Evolutionary conservation across 2,113 vertebrate species (phyloP).

Genomic region (Callithrix jacchus): DNA sequence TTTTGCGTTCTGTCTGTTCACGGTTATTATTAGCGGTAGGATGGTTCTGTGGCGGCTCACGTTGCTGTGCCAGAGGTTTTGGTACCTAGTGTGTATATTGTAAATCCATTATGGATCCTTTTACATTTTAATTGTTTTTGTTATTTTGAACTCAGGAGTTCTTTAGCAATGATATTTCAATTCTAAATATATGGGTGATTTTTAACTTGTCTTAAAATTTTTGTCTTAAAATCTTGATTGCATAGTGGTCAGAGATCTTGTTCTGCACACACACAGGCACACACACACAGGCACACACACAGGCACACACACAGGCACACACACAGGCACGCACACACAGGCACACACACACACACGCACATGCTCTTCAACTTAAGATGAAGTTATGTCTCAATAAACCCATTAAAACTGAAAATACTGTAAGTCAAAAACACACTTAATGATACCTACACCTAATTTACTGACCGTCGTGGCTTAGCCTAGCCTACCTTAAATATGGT

Average conservation of each 20-base stretch:
- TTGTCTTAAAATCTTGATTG: background rate
- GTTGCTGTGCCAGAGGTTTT: accelerated
- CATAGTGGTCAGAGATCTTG: background rate
- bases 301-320: background rate
- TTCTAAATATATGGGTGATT: background rate
- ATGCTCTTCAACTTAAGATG: background rate
- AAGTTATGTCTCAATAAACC: background rate
- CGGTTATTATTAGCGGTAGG: accelerated
- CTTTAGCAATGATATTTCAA: background rate
- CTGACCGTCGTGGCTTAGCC: background rate
- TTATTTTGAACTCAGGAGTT: background rate
- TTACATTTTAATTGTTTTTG: background rate
- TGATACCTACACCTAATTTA: background rate
- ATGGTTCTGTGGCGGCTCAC: background rate
- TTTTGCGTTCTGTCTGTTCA: no score
- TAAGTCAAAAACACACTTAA: background rate
- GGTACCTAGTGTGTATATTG: accelerated
- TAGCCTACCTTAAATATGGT: background rate
- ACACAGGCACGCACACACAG: no score
- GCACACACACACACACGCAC: background rate
- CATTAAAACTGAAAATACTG: background rate
- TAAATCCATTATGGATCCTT: background rate
- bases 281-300: background rate
- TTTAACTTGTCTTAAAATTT: background rate
- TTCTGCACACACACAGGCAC: background rate